phyloP scores from a whole-genome alignment of 1,140 invertebrate genomes.

The Orius insidiosus region DNA sequence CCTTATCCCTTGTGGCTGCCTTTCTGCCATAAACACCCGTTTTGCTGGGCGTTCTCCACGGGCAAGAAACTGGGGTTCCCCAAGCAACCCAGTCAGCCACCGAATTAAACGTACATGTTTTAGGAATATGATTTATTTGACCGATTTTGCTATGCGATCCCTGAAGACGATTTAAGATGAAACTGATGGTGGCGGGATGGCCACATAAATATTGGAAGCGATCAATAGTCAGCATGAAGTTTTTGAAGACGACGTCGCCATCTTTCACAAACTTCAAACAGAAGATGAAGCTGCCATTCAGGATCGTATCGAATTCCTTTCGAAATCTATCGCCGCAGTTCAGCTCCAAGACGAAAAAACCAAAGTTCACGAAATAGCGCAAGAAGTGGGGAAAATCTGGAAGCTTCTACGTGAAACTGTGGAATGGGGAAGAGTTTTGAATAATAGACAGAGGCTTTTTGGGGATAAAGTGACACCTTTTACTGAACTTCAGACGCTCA shows the following conservation, averaged over 20 bases:
- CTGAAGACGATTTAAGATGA: constrained; percentile 41
- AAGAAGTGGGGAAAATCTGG: constrained; percentile 49
- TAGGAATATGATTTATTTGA: constrained; percentile 48
- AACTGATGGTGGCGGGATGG: constrained; percentile 42
- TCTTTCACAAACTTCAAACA: constrained; percentile 49
- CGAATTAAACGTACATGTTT: too few relatives aligned
- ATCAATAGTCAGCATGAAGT: constrained; percentile 30
- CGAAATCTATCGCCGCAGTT: constrained; percentile 34
- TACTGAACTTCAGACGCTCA: constrained; percentile 42
- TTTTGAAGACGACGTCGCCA: constrained; percentile 46
- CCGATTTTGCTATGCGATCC: constrained; percentile 35
- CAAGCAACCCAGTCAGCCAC: too few relatives aligned
- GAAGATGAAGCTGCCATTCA: constrained; percentile 44
- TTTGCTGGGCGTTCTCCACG: too few relatives aligned
- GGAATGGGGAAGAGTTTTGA: constrained; percentile 43
- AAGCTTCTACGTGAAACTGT: constrained; percentile 51
- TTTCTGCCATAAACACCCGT: too few relatives aligned
- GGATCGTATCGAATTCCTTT: constrained; percentile 43
- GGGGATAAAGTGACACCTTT: constrained; percentile 46
- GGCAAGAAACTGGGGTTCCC: too few relatives aligned
- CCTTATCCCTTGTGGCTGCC: too few relatives aligned
- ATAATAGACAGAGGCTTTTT: constrained; percentile 55
- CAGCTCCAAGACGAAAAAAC: constrained; percentile 30
- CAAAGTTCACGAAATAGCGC: constrained; percentile 51
- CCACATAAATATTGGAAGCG: constrained; percentile 32